Conservation (phyloP, 2,888 invertebrate species). For the Melikaiella ostensackeni region DNA sequence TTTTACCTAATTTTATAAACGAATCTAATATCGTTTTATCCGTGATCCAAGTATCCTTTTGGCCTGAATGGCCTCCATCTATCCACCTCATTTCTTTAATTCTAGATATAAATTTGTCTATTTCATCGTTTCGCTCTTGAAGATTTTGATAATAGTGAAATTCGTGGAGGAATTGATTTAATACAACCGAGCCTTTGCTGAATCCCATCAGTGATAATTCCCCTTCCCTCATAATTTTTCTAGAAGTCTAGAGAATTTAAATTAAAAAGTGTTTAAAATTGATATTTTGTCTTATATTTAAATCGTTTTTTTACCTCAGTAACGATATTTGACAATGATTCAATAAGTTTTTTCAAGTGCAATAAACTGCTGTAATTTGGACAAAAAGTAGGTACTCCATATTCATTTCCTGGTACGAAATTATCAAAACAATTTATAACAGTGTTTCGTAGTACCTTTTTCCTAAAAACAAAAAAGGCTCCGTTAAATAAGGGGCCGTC, state of each 20-base stretch:
- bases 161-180: conserved; percentile 94
- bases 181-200: conserved; percentile 95
- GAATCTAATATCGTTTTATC: conserved; percentile 85
- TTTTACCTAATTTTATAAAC: conserved; percentile 84
- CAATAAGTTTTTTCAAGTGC: conserved; percentile 82
- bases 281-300: background rate
- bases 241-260: background rate
- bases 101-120: conserved; percentile 82
- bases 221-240: conserved; percentile 30
- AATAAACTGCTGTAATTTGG: conserved; percentile 85
- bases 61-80: conserved; percentile 94
- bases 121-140: conserved; percentile 82
- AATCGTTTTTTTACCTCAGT: conserved; percentile 25
- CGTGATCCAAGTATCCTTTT: conserved; percentile 92
- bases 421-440: conserved; percentile 91
- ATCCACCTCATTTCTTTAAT: conserved; percentile 92
- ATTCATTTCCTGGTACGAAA: conserved; percentile 89
- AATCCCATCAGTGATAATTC: conserved; percentile 82
- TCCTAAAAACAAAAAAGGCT: conserved; percentile 77
- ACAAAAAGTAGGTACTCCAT: conserved; percentile 90
- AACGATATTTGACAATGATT: conserved; percentile 47
- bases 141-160: conserved; percentile 86
- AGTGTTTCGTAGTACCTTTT: conserved; percentile 84
- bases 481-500: too few relatives aligned
- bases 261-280: background rate